Conservation (phyloP, 2,113 vertebrate genomes). For the Tragelaphus strepsiceros region DNA sequence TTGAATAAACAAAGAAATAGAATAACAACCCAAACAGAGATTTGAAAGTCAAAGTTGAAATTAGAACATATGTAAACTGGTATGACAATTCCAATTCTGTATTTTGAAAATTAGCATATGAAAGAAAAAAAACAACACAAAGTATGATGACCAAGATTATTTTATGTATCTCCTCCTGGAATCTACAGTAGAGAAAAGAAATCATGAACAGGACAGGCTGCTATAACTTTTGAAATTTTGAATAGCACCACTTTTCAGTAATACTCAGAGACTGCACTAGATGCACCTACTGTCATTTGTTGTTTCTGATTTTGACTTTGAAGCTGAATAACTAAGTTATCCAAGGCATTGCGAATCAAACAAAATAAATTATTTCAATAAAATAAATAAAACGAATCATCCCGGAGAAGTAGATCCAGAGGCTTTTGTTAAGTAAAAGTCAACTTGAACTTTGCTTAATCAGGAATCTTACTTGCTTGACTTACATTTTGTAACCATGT, state of each 20-base stretch:
- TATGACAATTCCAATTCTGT: background rate
- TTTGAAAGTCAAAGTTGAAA: background rate
- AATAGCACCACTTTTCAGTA: background rate
- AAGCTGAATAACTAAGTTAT: background rate
- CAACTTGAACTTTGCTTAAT: background rate
- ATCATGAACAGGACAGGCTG: background rate
- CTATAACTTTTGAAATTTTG: background rate
- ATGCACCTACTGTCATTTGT: background rate
- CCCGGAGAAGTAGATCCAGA: background rate
- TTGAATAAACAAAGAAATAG: background rate
- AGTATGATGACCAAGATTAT: background rate
- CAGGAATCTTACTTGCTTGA: background rate
- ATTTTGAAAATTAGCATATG: background rate
- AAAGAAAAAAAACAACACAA: background rate
- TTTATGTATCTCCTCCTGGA: background rate
- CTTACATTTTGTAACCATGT: background rate
- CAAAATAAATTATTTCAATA: conserved; percentile 12
- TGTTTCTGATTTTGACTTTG: background rate
- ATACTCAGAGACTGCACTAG: background rate
- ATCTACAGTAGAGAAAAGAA: background rate
- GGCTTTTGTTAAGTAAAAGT: background rate
- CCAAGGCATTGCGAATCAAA: background rate
- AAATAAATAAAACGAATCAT: background rate
- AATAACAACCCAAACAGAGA: background rate
- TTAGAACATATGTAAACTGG: background rate